Conservation (phyloP, 2,797 vertebrate genomes). For the Phataginus tetradactyla region DNA sequence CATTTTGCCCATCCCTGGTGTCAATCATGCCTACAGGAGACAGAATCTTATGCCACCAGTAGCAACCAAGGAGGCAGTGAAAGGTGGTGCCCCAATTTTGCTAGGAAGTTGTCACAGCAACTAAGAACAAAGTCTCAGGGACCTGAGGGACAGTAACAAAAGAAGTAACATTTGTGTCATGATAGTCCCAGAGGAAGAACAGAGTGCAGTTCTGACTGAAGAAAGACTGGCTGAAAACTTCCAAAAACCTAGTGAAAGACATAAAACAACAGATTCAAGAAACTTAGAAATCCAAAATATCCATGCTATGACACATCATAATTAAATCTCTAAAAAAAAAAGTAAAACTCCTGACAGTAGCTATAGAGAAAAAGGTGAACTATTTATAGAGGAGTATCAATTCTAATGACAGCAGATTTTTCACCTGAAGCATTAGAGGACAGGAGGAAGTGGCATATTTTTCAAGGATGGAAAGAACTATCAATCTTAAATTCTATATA, state of each 20-base stretch:
- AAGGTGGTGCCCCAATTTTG: neutral
- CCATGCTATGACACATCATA: neutral
- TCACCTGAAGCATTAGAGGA: neutral
- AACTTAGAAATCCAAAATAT: neutral
- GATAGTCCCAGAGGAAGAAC: neutral
- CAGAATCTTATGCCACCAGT: neutral
- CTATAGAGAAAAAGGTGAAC: neutral
- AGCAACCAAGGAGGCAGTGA: neutral
- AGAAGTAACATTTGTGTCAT: neutral
- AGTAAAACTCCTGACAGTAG: neutral
- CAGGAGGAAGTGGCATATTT: neutral
- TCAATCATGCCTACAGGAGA: too few species aligned
- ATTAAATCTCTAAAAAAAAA: neutral
- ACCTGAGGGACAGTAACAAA: neutral
- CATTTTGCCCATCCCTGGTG: neutral
- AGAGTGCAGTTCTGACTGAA: neutral
- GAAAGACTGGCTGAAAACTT: neutral
- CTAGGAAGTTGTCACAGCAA: neutral
- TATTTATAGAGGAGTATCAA: neutral
- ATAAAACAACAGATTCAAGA: neutral
- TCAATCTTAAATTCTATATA: neutral
- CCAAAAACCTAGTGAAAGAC: neutral
- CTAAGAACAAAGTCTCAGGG: neutral
- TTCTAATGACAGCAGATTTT: neutral
- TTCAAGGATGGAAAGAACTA: neutral